Conservation (phyloP, 1,140 invertebrate species). For the Eurosta solidaginis region DNA sequence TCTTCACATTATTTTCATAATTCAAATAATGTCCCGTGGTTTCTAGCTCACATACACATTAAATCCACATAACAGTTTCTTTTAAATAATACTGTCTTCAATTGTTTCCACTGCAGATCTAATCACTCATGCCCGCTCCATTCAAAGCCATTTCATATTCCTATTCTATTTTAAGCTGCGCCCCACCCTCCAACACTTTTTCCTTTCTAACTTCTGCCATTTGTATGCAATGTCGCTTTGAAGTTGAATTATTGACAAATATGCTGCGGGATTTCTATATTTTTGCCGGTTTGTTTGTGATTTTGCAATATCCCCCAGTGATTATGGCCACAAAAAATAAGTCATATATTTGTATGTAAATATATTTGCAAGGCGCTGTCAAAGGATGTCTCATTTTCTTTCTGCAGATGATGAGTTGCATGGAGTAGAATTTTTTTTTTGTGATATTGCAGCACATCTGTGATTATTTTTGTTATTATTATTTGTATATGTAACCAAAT, state of each 20-base stretch:
- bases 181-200: neutral
- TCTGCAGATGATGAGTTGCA: neutral
- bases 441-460: conserved; percentile 3
- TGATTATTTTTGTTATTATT: neutral
- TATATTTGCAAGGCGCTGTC: neutral
- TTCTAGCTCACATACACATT: neutral
- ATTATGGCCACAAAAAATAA: neutral
- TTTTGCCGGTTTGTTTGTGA: neutral
- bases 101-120: too few relatives aligned
- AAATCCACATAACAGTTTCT: neutral
- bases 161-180: neutral
- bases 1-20: neutral
- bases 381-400: neutral
- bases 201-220: neutral
- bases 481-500: neutral
- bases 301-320: neutral
- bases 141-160: neutral
- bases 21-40: neutral
- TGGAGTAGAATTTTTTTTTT: too few relatives aligned
- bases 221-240: neutral
- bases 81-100: neutral
- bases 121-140: neutral
- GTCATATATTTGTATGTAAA: too few relatives aligned
- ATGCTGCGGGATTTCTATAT: neutral
- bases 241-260: neutral